Evolutionary conservation across 2,797 vertebrate genomes (phyloP), one percentile per base, ranked within the genome.

Genomic region (Calcarius lapponicus): DNA sequence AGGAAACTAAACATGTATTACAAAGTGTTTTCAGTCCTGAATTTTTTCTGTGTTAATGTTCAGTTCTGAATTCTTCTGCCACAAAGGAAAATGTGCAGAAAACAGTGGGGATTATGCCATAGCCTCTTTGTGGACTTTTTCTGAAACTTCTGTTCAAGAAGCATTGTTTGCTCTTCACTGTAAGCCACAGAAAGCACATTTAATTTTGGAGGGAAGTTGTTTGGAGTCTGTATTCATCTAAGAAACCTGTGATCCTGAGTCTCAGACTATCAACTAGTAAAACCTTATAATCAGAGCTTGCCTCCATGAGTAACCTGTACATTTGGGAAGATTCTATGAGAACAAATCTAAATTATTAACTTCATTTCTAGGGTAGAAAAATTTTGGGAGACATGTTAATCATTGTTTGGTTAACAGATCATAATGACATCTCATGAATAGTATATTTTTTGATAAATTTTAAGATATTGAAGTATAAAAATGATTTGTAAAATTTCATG

Each of bases 401-500:
- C 42, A 32, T 54, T 72, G 12, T 79, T 25, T 47, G 58, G 14
- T 73, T 80, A 72, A 58, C 34, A 90, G 65, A 72, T 53, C n/a
- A 61, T 40, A 42, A 58, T 29, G 36, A 11, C 10, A 14, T 43
- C 19, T 95, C 32, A 62, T 57, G 19, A 90, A 70, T 56, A 74
- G 45, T 45, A 25, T 2, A 7, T 1, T 47, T 69, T 72, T 51
- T 69, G 1, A 69, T 62, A 62, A 34, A 72, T 83, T 76, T 86
- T 58, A 62, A 66, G 20, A 12, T 69, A 83, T 5, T 36, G 53
- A 92, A 65, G 78, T 88, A 80, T 60, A 50, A 71, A 90, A 90
- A 80, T 20, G 3, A 50, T 74, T 53, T 75, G 21, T 61, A 80
- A 91, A 78, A 83, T 40, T 80, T 75, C 65, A 43, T 40, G 18